Evolutionary conservation across 2,797 vertebrate genomes (phyloP).

Genomic region (Sebastes cheni): DNA sequence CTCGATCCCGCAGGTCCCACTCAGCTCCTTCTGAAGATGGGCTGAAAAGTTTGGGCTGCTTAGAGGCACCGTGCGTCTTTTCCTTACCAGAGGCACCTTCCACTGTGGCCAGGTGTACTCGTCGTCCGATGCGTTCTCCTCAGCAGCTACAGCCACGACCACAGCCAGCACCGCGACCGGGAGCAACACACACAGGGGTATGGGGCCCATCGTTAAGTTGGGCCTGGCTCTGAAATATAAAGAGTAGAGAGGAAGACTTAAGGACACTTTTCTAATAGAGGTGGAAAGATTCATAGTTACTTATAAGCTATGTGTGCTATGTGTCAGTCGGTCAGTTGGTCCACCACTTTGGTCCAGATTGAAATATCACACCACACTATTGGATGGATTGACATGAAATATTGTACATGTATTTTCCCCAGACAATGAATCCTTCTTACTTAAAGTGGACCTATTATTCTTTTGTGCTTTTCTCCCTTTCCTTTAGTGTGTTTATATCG

Average conservation of each 20-base stretch:
- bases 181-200: conserved; percentile 83
- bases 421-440: neutral
- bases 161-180: conserved; percentile 77
- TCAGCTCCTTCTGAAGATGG: conserved; percentile 78
- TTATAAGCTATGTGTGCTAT: neutral
- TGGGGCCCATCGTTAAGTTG: conserved; percentile 85
- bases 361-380: neutral
- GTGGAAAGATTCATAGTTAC: neutral
- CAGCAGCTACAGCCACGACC: conserved; percentile 68
- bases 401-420: neutral
- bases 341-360: neutral
- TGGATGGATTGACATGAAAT: neutral
- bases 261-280: neutral
- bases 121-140: conserved; percentile 76
- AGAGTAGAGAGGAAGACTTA: conserved; percentile 49
- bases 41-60: conserved; percentile 87
- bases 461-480: too few species aligned
- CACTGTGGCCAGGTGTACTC: conserved; percentile 91
- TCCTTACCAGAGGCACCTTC: conserved; percentile 88
- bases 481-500: too few species aligned
- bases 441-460: neutral
- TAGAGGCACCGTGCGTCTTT: conserved; percentile 86
- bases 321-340: neutral
- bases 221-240: conserved; percentile 79
- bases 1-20: conserved; percentile 91